Base-by-base conservation (phyloP, 2,888 invertebrate species). In the Caenorhabditis drosophilae region DNA sequence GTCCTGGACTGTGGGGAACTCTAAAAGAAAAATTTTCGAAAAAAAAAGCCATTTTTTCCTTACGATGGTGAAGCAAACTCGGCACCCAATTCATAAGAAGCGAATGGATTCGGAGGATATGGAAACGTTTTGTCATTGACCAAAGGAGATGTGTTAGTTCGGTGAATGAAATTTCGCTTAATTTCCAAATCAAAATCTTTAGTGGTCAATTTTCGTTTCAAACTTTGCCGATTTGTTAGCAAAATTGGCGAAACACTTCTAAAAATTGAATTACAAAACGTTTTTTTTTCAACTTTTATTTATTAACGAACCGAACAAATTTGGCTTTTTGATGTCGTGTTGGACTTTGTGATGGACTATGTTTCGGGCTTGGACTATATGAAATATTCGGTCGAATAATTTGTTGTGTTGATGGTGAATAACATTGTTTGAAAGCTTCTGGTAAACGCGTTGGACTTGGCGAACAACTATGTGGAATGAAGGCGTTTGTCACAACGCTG, bases 401-500 rank as follows among this genome's bases (percentile, higher is more conserved):
- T 46, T 78, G 77, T 44, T 83, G 78, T 7, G 83, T 80, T 7
- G 81, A 80, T 2, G 83, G 83, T 3, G 82, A 79, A 50, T 77
- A 80, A 54, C 78, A 79, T 49, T 80, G 80, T 68, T 75, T 75
- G 20, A 62, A 26, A 18, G 51, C 58, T 4, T 73, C 74, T 11
- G 59, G 60, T 7, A 63, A 45, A 27, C 81, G 63, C 0, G 78
- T 81, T 3, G 81, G 81, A 41, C 80, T 80, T 2, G 80, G 78
- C 4, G 81, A 76, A 27, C 80, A 82, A 31, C 77, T 75, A 22
- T 70, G 76, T 11, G 80, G 73, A 16, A 78, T 66, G 53, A 79
- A 80, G 2, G 76, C 75, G 47, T 76, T 77, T 2, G 80, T 83
- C n/a, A 80, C 68, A n/a, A 83, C 77, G 26, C 79, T 75, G 34